Percentiles rank a stretch among this genome's conserved stretches.
phyloP scores from a whole-genome alignment of 2,113 vertebrate species.

The Polypterus bichir region DNA sequence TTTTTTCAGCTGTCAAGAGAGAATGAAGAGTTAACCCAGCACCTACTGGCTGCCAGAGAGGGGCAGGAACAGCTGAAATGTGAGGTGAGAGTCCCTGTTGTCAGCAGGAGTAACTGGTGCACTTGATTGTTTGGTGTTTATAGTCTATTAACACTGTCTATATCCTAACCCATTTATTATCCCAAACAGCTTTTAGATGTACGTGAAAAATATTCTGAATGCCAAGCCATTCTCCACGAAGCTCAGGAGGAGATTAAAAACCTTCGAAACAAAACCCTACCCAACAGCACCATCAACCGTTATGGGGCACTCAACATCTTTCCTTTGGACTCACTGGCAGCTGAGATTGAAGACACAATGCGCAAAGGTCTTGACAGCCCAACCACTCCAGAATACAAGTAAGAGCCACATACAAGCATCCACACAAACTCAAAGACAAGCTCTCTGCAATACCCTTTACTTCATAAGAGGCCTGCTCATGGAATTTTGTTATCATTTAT shows the following conservation, averaged over 20 bases:
- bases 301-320: slow-evolving; percentile 51
- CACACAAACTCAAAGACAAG: neutral
- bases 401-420: slow-evolving; percentile 3
- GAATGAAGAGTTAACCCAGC: slow-evolving; percentile 70
- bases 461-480: neutral
- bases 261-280: slow-evolving; percentile 55
- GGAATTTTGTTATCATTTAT: neutral
- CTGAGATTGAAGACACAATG: slow-evolving; percentile 75
- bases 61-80: slow-evolving; percentile 47
- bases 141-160: neutral
- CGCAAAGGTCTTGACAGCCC: slow-evolving; percentile 62
- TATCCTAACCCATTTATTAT: neutral
- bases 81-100: slow-evolving; percentile 43
- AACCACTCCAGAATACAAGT: slow-evolving; percentile 64
- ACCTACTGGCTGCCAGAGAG: slow-evolving; percentile 51
- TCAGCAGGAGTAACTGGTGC: too few relatives aligned
- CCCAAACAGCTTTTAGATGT: slow-evolving; percentile 56
- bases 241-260: slow-evolving; percentile 66
- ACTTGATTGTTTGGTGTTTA: too few relatives aligned
- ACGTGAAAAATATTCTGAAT: slow-evolving; percentile 61
- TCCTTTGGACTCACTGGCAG: slow-evolving; percentile 73
- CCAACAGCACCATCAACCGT: slow-evolving; percentile 62
- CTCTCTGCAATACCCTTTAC: neutral
- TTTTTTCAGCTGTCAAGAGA: slow-evolving; percentile 47
- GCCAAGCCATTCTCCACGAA: slow-evolving; percentile 62